These are phyloP conservation scores for Hirtodrosophila alboralis DNA, from an alignment of 2,888 invertebrate species.

Conservation along the genomic window DNA sequence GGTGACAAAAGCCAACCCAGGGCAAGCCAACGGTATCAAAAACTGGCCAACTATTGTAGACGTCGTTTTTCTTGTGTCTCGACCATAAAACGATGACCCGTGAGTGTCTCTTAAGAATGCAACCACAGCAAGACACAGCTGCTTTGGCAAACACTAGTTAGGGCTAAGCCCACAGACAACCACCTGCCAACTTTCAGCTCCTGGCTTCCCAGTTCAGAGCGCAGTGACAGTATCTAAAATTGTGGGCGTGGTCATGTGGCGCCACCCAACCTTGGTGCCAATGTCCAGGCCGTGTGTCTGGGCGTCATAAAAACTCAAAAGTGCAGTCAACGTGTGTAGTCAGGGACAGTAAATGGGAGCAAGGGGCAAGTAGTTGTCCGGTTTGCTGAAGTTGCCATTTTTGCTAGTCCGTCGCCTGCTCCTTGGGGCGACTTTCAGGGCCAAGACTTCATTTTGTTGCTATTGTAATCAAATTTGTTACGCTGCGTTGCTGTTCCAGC, in stretches of 20 bases:
- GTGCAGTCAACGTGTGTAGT: constrained; percentile 46
- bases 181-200: constrained; percentile 19
- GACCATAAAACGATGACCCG: constrained; percentile 73
- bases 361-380: constrained; percentile 25
- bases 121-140: constrained; percentile 29
- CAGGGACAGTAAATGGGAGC: not conserved
- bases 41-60: constrained; percentile 41
- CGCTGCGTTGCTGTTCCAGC: constrained; percentile 45
- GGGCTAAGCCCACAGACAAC: constrained; percentile 26
- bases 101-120: constrained; percentile 62
- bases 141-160: no score
- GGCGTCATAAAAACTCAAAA: constrained; percentile 52
- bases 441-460: constrained; percentile 34
- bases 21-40: constrained; percentile 33
- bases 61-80: constrained; percentile 36
- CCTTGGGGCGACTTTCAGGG: constrained; percentile 55
- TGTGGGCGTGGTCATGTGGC: constrained; percentile 12
- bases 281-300: constrained; percentile 36
- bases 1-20: constrained; percentile 35
- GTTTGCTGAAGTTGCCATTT: constrained; percentile 65
- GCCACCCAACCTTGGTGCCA: constrained; percentile 23
- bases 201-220: constrained; percentile 1
- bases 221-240: constrained; percentile 15
- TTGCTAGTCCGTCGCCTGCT: constrained; percentile 25
- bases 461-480: constrained; percentile 72